Base-by-base conservation (phyloP, 2,888 invertebrate species). In the Drosophila mettleri region DNA sequence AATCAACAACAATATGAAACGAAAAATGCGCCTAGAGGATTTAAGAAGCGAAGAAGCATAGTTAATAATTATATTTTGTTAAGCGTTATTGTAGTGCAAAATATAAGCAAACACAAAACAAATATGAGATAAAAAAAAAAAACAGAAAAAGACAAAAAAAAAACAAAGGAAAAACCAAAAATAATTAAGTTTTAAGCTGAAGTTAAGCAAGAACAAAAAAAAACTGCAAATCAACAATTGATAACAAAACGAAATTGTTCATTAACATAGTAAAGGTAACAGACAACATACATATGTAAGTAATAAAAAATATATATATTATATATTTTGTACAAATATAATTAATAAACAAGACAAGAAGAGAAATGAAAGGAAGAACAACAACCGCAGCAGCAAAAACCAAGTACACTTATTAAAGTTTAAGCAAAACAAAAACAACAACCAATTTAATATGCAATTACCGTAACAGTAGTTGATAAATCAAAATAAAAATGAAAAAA, bases 11-110 rank as follows among this genome's bases (percentile, higher is more conserved):
- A 71, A 80, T 71, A 69, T 41, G 54, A 66, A 66, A 73, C 43
- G 62, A 62, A 81, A 81, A 74, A 69, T 33, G 75, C 61, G 71
- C 61, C 69, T 81, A 82, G 74, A 51, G 29, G 48, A 48, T 66
- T 16, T 66, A 51, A 53, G 58, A 52, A 34, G 48, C 0, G 22
- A n/a, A 27, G 64, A 63, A 24, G 51, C 24, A 61, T 83, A 88
- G 88, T 87, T 83, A 87, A 78, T 78, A 89, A 84, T 89, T 89
- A 80, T 88, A 90, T 90, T 90, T 90, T 90, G 86, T 82, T 89
- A 74, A 90, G 86, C 82, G 86, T 83, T 83, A 88, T 83, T 86
- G 62, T 83, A 82, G 74, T 71, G 61, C 72, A 71, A 78, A 73
- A 78, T 66, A 74, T 59, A 60, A 79, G 77, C 63, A 71, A 72